phyloP scores from a whole-genome alignment of 2,113 vertebrate genomes.

The Prochilodus magdalenae region DNA sequence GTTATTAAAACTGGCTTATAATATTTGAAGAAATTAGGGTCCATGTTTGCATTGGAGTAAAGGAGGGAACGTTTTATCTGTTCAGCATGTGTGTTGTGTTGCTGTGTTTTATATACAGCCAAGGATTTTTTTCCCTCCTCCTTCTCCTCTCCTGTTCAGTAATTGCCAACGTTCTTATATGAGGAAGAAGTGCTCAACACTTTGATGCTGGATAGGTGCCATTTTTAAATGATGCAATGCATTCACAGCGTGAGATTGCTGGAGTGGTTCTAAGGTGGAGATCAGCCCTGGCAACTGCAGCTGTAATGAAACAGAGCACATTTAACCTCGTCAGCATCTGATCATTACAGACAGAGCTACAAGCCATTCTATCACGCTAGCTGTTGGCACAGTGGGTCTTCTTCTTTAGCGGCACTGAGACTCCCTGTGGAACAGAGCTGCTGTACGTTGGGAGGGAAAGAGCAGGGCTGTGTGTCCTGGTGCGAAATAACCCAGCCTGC shows the following conservation, averaged over 20 bases:
- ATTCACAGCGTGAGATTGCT: constrained; percentile 16
- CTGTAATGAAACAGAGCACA: background rate
- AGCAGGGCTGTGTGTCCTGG: constrained; percentile 66
- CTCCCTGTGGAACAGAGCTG: constrained; percentile 48
- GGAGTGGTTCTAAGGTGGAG: constrained; percentile 1
- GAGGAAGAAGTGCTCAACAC: background rate
- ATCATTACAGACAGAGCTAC: background rate
- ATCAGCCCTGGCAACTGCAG: background rate
- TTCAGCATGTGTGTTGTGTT: background rate
- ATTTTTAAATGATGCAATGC: constrained; percentile 10
- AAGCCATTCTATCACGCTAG: background rate
- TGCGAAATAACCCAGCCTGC: constrained; percentile 72
- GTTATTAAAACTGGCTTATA: constrained; percentile 20
- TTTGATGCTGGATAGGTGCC: constrained; percentile 12
- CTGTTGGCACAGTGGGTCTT: background rate
- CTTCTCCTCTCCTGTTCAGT: background rate
- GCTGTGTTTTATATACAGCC: background rate
- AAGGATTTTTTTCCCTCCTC: background rate
- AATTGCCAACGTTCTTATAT: constrained; percentile 19
- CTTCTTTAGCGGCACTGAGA: background rate
- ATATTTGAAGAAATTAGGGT: constrained; percentile 18
- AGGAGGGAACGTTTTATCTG: constrained; percentile 1
- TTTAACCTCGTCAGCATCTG: background rate
- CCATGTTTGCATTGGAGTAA: constrained; percentile 44
- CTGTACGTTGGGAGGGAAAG: constrained; percentile 56